Evolutionary conservation across 2,797 vertebrate genomes (phyloP).

Genomic region (Tiaroga cobitis): DNA sequence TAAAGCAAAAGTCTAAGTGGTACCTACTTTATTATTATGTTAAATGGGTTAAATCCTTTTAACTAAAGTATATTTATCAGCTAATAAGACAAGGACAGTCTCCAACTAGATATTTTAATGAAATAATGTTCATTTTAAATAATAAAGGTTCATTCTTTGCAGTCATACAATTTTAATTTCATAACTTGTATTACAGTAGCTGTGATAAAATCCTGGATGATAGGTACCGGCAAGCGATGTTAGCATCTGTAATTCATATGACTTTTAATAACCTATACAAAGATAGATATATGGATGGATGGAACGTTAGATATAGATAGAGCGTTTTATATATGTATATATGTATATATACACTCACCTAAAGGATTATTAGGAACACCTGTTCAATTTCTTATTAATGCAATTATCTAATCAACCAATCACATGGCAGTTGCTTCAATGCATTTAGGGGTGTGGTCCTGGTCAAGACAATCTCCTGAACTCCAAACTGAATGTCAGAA

Average conservation of each 20-base stretch:
- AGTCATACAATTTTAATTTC: constrained; percentile 23
- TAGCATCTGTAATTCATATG: background rate
- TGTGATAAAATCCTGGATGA: background rate
- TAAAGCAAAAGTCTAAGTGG: constrained; percentile 25
- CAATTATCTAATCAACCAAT: no score
- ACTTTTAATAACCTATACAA: background rate
- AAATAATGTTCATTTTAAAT: constrained; percentile 28
- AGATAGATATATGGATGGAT: background rate
- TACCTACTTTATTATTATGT: constrained; percentile 23
- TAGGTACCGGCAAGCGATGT: background rate
- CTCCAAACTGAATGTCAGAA: no score
- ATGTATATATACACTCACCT: no score
- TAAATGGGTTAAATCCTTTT: constrained; percentile 15
- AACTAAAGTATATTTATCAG: constrained; percentile 23
- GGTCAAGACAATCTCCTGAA: no score
- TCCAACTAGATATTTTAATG: constrained; percentile 6
- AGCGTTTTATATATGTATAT: no score
- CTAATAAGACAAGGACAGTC: constrained; percentile 14
- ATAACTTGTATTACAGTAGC: constrained; percentile 8
- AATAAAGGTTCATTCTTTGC: constrained; percentile 2
- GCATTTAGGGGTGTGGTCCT: no score
- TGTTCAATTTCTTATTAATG: no score
- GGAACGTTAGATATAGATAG: background rate
- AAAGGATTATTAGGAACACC: no score
- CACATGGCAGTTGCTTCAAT: no score